Percentiles rank a stretch among this genome's conserved stretches.
Evolutionary conservation across 2,888 invertebrate genomes (phyloP).

Genomic region (Hirtodrosophila trivittata): DNA sequence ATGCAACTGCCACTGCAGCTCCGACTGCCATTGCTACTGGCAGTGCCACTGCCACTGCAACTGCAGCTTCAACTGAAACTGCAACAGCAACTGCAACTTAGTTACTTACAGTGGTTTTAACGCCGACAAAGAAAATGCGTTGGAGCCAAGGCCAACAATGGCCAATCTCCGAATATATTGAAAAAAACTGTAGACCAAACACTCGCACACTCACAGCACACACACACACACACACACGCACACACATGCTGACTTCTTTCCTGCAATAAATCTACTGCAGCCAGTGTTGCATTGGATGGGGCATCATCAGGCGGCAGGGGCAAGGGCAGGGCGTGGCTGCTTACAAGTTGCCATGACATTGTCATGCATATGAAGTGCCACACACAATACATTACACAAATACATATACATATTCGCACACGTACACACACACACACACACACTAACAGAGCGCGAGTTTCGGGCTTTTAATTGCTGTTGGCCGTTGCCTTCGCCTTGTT

Average conservation of each 20-base stretch:
- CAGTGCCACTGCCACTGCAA: conserved; percentile 29
- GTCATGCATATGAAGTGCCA: conserved; percentile 71
- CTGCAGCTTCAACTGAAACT: conserved; percentile 12
- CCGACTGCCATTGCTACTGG: conserved; percentile 23
- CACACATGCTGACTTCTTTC: conserved; percentile 44
- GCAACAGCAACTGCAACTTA: conserved; percentile 59
- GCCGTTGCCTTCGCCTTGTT: conserved; percentile 47
- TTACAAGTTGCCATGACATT: conserved; percentile 78
- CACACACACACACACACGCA: conserved; percentile 9
- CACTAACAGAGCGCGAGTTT: conserved; percentile 5
- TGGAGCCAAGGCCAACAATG: conserved; percentile 62
- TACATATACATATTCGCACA: conserved; percentile 19
- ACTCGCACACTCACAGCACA: conserved; percentile 14
- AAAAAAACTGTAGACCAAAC: conserved; percentile 23
- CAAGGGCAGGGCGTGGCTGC: conserved; percentile 38
- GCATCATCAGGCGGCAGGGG: not conserved
- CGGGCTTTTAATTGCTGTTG: conserved; percentile 68
- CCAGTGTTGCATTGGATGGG: not conserved
- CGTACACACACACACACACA: conserved; percentile 13
- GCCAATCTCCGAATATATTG: conserved; percentile 64
- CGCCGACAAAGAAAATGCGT: conserved; percentile 48
- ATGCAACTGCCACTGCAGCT: conserved; percentile 29
- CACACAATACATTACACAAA: conserved; percentile 22
- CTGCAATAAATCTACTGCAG: conserved; percentile 62
- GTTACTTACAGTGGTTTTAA: conserved; percentile 73